These are phyloP conservation scores for Caerostris darwini DNA, from an alignment of 1,140 invertebrate genomes.

Conservation along the genomic window DNA sequence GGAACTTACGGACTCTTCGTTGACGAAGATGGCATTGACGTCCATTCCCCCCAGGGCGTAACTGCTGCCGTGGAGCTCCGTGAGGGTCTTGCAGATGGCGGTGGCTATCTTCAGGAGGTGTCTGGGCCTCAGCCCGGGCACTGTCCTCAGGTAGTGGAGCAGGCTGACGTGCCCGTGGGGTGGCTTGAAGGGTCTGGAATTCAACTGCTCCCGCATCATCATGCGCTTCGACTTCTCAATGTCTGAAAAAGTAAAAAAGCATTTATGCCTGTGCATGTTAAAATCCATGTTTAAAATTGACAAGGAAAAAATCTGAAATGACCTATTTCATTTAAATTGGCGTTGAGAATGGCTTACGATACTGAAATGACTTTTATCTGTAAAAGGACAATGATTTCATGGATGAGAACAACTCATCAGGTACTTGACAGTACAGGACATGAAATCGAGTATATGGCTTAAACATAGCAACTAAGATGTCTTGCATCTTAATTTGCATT, in stretches of 20 bases:
- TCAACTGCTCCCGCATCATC: constrained; percentile 22
- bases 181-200: constrained; percentile 72
- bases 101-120: constrained; percentile 79
- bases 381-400: no score
- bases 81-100: constrained; percentile 77
- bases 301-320: neutral
- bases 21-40: constrained; percentile 79
- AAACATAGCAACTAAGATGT: no score
- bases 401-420: no score
- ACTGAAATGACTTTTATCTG: no score
- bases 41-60: constrained; percentile 79
- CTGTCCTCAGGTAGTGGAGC: constrained; percentile 78
- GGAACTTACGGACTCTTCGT: constrained; percentile 43
- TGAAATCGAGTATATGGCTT: no score
- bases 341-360: no score
- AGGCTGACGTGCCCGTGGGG: constrained; percentile 79
- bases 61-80: constrained; percentile 78
- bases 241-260: neutral
- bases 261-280: neutral
- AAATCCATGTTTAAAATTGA: neutral
- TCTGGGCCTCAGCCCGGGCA: constrained; percentile 64
- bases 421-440: no score
- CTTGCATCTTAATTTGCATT: no score
- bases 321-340: no score
- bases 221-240: neutral